Conservation (phyloP, 2,797 vertebrate genomes). For the Coendou prehensilis region DNA sequence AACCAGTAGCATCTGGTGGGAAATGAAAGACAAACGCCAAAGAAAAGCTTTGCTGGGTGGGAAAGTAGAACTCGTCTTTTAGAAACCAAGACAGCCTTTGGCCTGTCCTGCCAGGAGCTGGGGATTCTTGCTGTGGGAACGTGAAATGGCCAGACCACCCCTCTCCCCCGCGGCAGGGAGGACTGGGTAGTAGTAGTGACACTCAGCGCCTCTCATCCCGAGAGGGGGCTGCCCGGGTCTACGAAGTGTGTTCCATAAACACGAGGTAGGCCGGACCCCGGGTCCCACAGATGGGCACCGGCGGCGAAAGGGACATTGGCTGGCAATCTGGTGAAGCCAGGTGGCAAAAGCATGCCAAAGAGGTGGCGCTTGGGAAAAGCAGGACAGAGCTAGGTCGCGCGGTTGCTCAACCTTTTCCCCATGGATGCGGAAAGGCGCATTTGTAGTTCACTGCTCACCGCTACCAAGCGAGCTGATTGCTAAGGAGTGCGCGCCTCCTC, state of each 20-base stretch:
- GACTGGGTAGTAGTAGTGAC: background rate
- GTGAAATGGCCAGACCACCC: background rate
- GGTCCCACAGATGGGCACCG: background rate
- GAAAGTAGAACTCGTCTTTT: background rate
- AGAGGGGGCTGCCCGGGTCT: background rate
- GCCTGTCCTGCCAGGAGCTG: background rate
- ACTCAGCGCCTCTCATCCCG: background rate
- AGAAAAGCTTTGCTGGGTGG: conserved; percentile 23
- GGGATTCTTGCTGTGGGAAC: background rate
- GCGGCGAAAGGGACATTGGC: background rate
- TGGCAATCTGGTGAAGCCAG: conserved; percentile 77
- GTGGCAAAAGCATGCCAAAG: conserved; percentile 59
- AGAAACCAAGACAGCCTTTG: background rate
- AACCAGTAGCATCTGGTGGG: conserved; percentile 21
- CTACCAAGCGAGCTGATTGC: conserved; percentile 58
- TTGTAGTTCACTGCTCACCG: conserved; percentile 70
- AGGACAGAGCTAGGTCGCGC: conserved; percentile 29
- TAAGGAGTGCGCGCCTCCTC: conserved; percentile 71
- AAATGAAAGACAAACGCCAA: background rate
- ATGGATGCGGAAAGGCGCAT: background rate
- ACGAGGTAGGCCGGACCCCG: background rate
- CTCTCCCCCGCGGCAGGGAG: background rate
- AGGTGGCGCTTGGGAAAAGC: conserved; percentile 67
- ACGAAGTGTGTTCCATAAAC: background rate
- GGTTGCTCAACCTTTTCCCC: background rate